phyloP scores from a whole-genome alignment of 2,113 vertebrate genomes.

The human region GRCh38 chrX:3332501-3333000 shows the following conservation, averaged over 20 bases:
- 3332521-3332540: too few species aligned
- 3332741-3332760: too few species aligned
- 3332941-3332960: neutral
- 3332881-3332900: neutral
- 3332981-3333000: too few species aligned
- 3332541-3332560: neutral
- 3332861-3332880: neutral
- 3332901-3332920: too few species aligned
- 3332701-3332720: neutral
- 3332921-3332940: too few species aligned
- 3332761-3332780: neutral
- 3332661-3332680: neutral
- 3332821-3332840: neutral
- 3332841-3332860: neutral
- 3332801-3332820: neutral
- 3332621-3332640: neutral
- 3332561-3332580: neutral
- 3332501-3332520: too few species aligned
- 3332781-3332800: too few species aligned
- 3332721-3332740: neutral
- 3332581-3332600: neutral
- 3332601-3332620: neutral
- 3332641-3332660: neutral
- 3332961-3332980: neutral
- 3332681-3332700: neutral